Evolutionary conservation across 2,888 invertebrate genomes (phyloP).

Genomic region (Drosophila neotestacea): DNA sequence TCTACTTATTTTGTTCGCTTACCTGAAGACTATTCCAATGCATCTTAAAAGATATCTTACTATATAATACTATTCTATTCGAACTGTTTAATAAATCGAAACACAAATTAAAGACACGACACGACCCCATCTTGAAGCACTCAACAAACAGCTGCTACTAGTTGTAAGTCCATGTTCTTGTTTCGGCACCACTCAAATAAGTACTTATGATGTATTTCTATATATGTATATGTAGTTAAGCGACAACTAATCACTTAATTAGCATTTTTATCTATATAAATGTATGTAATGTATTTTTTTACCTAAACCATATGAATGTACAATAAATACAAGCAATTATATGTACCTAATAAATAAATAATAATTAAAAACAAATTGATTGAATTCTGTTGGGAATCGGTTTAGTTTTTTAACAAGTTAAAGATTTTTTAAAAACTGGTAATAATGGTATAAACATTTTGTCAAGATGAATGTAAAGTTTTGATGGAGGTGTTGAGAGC

Average conservation of each 20-base stretch:
- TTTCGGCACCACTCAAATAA: constrained; percentile 50
- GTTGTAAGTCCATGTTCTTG: constrained; percentile 25
- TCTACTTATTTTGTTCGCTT: constrained; percentile 50
- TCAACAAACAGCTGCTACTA: constrained; percentile 2
- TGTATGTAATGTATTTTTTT: constrained; percentile 63
- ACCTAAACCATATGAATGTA: constrained; percentile 59
- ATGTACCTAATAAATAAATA: constrained; percentile 63
- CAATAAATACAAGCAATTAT: constrained; percentile 49
- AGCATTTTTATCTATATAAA: constrained; percentile 60
- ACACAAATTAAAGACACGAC: not conserved
- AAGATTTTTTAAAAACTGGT: too few species aligned
- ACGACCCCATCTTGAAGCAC: not conserved
- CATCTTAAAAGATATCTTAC: constrained; percentile 23
- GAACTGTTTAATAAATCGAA: constrained; percentile 5
- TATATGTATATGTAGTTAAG: constrained; percentile 53
- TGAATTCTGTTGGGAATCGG: not conserved
- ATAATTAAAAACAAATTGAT: constrained; percentile 5
- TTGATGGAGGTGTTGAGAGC: too few species aligned
- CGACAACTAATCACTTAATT: constrained; percentile 57
- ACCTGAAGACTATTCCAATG: constrained; percentile 63
- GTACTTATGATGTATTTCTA: constrained; percentile 23
- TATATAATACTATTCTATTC: not conserved
- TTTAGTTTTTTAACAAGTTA: not conserved
- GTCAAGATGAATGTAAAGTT: too few species aligned
- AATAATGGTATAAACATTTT: too few species aligned